Conservation (phyloP, 2,797 vertebrate genomes). For the Serranus cabrilla region DNA sequence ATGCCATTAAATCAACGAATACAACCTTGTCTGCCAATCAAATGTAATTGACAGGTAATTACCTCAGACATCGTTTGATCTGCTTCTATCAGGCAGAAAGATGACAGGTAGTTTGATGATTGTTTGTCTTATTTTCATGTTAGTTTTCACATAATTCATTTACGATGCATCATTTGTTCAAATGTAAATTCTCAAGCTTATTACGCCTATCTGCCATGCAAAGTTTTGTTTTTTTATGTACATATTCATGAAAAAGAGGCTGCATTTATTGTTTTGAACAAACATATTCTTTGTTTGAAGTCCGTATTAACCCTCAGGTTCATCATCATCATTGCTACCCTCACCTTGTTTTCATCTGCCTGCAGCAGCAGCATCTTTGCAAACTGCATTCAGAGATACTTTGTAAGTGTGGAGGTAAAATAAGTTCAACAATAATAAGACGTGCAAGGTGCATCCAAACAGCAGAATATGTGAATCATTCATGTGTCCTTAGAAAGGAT, state of each 20-base stretch:
- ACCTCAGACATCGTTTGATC: conserved; percentile 35
- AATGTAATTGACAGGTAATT: conserved; percentile 40
- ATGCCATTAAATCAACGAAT: conserved; percentile 14
- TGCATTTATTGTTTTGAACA: conserved; percentile 9
- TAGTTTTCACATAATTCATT: conserved; percentile 25
- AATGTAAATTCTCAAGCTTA: conserved; percentile 11
- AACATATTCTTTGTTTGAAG: neutral
- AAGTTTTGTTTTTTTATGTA: neutral
- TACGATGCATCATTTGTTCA: conserved; percentile 14
- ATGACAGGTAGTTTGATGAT: conserved; percentile 24
- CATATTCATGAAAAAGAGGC: conserved; percentile 1
- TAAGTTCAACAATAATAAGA: conserved; percentile 26
- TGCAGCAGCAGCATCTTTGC: conserved; percentile 12
- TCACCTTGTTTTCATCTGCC: conserved; percentile 18
- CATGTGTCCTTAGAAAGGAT: conserved; percentile 49
- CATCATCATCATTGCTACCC: neutral
- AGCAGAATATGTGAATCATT: conserved; percentile 49
- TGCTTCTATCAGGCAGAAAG: conserved; percentile 18
- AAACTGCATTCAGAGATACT: conserved; percentile 13
- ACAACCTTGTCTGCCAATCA: conserved; percentile 46
- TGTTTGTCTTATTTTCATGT: conserved; percentile 36
- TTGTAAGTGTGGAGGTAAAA: conserved; percentile 12
- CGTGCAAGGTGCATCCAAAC: conserved; percentile 33
- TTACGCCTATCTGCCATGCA: neutral
- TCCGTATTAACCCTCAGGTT: neutral